These are phyloP conservation scores for Petaurus breviceps DNA, from an alignment of 2,113 vertebrate genomes.

Conservation along the genomic window DNA sequence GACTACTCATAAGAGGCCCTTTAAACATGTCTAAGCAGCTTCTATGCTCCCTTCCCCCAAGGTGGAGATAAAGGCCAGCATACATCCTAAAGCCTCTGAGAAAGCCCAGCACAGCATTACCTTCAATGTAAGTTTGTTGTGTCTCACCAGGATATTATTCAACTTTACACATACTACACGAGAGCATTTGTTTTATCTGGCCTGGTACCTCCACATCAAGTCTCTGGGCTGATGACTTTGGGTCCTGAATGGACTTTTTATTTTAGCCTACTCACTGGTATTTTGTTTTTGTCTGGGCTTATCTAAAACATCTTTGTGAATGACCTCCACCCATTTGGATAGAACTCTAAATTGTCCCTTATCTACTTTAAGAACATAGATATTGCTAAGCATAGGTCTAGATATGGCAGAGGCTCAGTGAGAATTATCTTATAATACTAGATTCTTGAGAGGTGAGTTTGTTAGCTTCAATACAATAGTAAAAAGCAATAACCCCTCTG, in stretches of 20 bases:
- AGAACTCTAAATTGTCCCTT: background rate
- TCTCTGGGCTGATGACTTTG: background rate
- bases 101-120: background rate
- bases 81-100: background rate
- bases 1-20: background rate
- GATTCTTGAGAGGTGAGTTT: background rate
- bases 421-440: background rate
- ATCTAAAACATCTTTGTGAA: background rate
- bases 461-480: background rate
- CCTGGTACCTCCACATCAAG: background rate
- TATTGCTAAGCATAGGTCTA: background rate
- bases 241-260: background rate
- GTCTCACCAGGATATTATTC: background rate
- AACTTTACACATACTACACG: background rate
- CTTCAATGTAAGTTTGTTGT: background rate
- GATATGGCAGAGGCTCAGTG: background rate
- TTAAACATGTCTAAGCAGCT: background rate
- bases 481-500: background rate
- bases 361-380: background rate
- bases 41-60: background rate
- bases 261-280: background rate
- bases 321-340: background rate
- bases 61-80: background rate
- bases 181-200: background rate
- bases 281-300: background rate